Percentiles rank a stretch among this genome's conserved stretches.
Conservation (phyloP, 2,797 vertebrate species). For the Sarcophilus harrisii region DNA sequence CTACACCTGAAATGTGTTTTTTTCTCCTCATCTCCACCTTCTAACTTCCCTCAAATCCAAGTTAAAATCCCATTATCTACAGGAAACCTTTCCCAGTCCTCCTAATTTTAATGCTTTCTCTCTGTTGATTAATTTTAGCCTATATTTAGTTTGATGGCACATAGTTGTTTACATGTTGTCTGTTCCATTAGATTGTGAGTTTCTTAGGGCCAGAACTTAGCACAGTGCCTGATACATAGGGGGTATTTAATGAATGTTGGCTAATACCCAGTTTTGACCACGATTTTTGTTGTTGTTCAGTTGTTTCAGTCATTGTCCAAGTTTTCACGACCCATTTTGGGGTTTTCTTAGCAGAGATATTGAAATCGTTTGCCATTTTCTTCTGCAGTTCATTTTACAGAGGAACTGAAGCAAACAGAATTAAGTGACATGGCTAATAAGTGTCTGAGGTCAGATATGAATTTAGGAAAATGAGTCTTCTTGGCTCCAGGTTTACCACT, state of each 20-base stretch:
- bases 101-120: background rate
- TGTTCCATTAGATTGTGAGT: background rate
- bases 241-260: background rate
- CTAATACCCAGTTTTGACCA: rapidly evolving
- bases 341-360: background rate
- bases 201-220: background rate
- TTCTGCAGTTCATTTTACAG: background rate
- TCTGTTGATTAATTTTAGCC: background rate
- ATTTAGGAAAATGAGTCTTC: background rate
- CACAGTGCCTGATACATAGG: background rate
- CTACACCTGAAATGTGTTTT: background rate
- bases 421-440: background rate
- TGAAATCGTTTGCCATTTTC: background rate
- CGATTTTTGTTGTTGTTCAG: background rate
- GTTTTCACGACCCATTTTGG: background rate
- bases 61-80: background rate
- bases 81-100: background rate
- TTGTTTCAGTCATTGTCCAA: background rate
- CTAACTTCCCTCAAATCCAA: background rate
- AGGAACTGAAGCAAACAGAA: too few relatives aligned
- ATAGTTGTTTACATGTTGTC: background rate
- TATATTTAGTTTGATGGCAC: background rate
- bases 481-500: background rate
- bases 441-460: background rate
- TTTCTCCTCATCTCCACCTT: background rate